Evolutionary conservation across 2,113 vertebrate genomes (phyloP), one percentile per base, ranked within the genome.

Genomic region (Nesoenas mayeri): DNA sequence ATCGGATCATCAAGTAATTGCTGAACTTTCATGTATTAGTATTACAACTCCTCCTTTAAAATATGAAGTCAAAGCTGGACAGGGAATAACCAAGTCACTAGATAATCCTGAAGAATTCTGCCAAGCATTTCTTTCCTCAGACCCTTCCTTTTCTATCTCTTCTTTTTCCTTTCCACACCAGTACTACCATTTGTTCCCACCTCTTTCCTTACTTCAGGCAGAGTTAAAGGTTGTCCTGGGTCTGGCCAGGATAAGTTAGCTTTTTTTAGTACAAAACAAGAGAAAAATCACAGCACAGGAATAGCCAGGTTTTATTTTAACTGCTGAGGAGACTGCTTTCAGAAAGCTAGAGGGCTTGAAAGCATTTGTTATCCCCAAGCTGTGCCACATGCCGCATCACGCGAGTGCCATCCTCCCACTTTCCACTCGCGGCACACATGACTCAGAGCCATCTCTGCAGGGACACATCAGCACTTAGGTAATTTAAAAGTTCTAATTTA

Each of bases 401-500:
- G 26, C 1, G 11, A 97, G 82, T 88, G 58, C 85, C 67, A 38
- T 77, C 92, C 92, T 93, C 95, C 96, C 88, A 94, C 95, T 31
- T 88, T 56, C 67, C 85, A 40, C 83, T 90, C 8, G 0, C 12
- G 22, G 88, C 75, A 66, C 79, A 58, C 94, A 95, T 72, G 91
- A 94, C 87, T 89, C 89, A 85, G 62, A 96, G 67, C 40, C 28
- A n/a, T 79, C 5, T 1, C 91, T 85, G 67, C 74, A 77, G 87
- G 85, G 93, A 95, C 20, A 1, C 66, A 94, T 79, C 74, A 90
- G 94, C 91, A 93, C 91, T 95, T 94, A 94, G 94, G 75, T 94
- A 97, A 97, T 94, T 86, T 91, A 66, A 82, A 96, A 95, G 84
- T 94, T 94, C 71, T 95, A 77, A 95, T 96, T 95, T 93, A 89